phyloP scores from a whole-genome alignment of 2,797 vertebrate genomes.

The Sphaeramia orbicularis region DNA sequence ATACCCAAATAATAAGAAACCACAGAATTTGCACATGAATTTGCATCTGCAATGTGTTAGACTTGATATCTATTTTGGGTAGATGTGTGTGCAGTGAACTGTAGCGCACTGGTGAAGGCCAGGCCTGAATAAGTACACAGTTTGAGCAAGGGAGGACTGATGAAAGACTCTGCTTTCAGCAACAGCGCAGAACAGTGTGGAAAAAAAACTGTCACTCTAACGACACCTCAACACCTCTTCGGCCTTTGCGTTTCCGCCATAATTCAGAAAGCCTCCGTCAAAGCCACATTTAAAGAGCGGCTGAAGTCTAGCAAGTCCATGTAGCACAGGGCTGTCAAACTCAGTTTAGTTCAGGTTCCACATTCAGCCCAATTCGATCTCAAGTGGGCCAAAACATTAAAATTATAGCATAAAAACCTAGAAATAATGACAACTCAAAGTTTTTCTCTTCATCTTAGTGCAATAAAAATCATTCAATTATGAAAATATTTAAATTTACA shows the following conservation, averaged over 20 bases:
- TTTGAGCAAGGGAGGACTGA: slow-evolving; percentile 45
- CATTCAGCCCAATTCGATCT: no score
- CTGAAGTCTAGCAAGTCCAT: slow-evolving; percentile 40
- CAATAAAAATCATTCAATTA: no score
- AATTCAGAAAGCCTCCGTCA: slow-evolving; percentile 43
- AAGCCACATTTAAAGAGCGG: slow-evolving; percentile 29
- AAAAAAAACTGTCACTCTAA: slow-evolving; percentile 50
- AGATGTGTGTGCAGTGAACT: slow-evolving; percentile 6
- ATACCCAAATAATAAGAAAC: slow-evolving; percentile 19
- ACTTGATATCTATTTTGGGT: slow-evolving; percentile 6
- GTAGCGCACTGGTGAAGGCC: not conserved
- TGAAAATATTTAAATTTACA: no score
- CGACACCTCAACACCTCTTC: slow-evolving; percentile 64
- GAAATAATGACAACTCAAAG: no score
- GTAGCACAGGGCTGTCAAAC: no score
- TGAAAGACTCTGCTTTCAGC: slow-evolving; percentile 78
- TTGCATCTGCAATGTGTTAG: not conserved
- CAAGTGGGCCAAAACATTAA: no score
- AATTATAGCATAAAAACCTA: no score
- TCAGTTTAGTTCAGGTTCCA: no score
- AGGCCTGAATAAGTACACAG: not conserved
- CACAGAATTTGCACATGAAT: slow-evolving; percentile 3
- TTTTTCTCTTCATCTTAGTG: no score
- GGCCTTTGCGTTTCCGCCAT: slow-evolving; percentile 32
- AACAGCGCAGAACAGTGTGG: slow-evolving; percentile 47